Percentiles rank a stretch among this genome's conserved stretches.
These are phyloP conservation scores for Crotalus viridis DNA, from an alignment of 2,113 vertebrate genomes.

Conservation along the genomic window DNA sequence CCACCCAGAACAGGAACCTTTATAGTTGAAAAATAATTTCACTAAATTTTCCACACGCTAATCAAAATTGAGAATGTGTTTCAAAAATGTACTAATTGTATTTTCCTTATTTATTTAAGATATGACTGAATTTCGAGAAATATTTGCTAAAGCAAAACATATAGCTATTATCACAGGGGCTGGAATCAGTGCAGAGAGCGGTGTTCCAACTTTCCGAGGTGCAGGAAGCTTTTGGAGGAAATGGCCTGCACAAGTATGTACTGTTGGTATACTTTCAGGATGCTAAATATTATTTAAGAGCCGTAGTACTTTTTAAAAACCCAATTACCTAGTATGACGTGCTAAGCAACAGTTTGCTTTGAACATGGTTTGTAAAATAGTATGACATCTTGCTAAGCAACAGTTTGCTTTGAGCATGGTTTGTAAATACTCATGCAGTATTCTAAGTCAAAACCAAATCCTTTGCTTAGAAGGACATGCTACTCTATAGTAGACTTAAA, in stretches of 20 bases:
- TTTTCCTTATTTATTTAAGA: slow-evolving; percentile 64
- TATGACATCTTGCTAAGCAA: background rate
- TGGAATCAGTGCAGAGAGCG: slow-evolving; percentile 89
- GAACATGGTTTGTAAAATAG: background rate
- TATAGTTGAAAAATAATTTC: background rate
- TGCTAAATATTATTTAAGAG: background rate
- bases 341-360: background rate
- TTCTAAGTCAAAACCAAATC: background rate
- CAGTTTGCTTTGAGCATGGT: background rate
- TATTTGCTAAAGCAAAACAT: slow-evolving; percentile 88
- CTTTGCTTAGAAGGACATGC: background rate
- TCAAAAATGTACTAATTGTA: rapidly evolving
- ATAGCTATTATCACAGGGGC: slow-evolving; percentile 92
- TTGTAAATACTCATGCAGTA: background rate
- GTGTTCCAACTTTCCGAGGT: slow-evolving; percentile 89
- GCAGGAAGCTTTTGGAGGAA: slow-evolving; percentile 89
- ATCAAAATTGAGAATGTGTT: background rate
- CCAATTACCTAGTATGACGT: background rate
- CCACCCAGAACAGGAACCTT: background rate
- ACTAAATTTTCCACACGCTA: no score
- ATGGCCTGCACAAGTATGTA: slow-evolving; percentile 88
- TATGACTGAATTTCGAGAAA: slow-evolving; percentile 85
- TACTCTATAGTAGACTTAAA: background rate
- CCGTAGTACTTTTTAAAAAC: background rate
- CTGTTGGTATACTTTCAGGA: background rate